Conservation (phyloP, 2,797 vertebrate species). For the Dermochelys coriacea region DNA sequence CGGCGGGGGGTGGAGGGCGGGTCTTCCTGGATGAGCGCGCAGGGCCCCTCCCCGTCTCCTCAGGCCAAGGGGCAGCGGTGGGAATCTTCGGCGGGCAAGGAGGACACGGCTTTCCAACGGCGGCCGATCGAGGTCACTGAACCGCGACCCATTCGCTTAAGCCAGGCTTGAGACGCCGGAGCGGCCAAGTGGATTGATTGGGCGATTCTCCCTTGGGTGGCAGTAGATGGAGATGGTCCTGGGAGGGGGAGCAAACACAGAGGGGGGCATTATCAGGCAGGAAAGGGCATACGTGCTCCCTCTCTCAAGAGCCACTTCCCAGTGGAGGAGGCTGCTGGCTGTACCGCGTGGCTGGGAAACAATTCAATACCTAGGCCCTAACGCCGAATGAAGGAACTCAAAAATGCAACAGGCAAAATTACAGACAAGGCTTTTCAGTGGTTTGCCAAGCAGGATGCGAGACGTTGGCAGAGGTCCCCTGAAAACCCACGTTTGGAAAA, state of each 20-base stretch:
- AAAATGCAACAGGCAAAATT: too few relatives aligned
- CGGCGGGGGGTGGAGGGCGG: background rate
- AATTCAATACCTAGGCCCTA: too few relatives aligned
- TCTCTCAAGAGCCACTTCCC: background rate
- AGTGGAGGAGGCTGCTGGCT: too few relatives aligned
- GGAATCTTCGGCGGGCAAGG: background rate
- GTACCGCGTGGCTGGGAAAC: too few relatives aligned
- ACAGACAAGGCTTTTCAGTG: too few relatives aligned
- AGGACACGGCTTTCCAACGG: background rate
- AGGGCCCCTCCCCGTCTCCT: background rate
- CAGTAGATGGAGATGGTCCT: background rate
- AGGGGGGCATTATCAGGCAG: background rate
- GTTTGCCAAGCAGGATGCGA: too few relatives aligned
- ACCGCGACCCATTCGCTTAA: conserved; percentile 31
- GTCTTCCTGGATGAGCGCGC: background rate
- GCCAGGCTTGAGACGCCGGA: background rate
- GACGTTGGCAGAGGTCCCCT: too few relatives aligned
- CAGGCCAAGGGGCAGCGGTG: background rate
- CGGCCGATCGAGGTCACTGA: background rate
- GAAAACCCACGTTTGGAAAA: too few relatives aligned
- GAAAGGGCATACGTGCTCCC: too few relatives aligned
- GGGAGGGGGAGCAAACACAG: background rate
- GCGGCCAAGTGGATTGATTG: rapidly evolving
- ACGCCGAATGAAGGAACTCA: too few relatives aligned
- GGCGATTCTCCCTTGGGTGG: background rate